A percentile compares a stretch with the other conserved stretches of the same genome.
Evolutionary conservation across 2,888 invertebrate genomes (phyloP).

Genomic region (Drosophila diplacantha): DNA sequence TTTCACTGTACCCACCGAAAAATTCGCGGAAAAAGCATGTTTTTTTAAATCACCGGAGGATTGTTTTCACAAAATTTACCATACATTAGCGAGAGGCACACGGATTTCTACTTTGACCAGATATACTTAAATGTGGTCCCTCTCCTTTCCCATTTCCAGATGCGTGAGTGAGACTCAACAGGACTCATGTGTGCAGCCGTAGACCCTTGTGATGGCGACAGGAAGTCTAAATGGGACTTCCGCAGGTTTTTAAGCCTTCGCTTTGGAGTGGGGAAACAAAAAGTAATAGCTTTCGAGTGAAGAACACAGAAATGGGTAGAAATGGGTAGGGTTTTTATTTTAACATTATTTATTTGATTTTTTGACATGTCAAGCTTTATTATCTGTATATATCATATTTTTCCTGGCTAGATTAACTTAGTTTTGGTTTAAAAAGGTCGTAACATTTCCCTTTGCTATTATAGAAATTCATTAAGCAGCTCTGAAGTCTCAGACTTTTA

Average conservation of each 20-base stretch:
- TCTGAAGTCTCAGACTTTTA: not conserved
- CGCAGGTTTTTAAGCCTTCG: conserved; percentile 2
- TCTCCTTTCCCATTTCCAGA: conserved; percentile 21
- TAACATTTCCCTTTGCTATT: not conserved
- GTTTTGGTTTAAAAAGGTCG: not conserved
- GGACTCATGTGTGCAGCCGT: conserved; percentile 15
- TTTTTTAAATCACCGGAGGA: conserved; percentile 37
- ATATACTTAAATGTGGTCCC: conserved; percentile 28
- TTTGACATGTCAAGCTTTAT: not conserved
- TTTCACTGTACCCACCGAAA: not conserved
- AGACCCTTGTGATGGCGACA: conserved; percentile 13
- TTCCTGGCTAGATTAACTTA: not conserved
- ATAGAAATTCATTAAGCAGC: not conserved
- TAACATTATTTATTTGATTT: not conserved
- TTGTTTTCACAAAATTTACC: conserved; percentile 48
- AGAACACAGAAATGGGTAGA: not conserved
- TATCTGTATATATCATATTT: not conserved
- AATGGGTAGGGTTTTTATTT: not conserved
- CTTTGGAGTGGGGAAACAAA: not conserved
- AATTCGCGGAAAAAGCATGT: conserved; percentile 28
- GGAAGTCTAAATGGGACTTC: conserved; percentile 16
- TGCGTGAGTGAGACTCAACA: conserved; percentile 5
- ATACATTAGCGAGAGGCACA: conserved; percentile 35
- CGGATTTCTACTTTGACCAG: conserved; percentile 33
- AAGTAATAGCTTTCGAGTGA: conserved; percentile 3